A percentile compares a stretch with the other conserved stretches of the same genome.
These are phyloP conservation scores for Nannoperca obscura DNA, from an alignment of 2,797 vertebrate genomes.

Conservation along the genomic window DNA sequence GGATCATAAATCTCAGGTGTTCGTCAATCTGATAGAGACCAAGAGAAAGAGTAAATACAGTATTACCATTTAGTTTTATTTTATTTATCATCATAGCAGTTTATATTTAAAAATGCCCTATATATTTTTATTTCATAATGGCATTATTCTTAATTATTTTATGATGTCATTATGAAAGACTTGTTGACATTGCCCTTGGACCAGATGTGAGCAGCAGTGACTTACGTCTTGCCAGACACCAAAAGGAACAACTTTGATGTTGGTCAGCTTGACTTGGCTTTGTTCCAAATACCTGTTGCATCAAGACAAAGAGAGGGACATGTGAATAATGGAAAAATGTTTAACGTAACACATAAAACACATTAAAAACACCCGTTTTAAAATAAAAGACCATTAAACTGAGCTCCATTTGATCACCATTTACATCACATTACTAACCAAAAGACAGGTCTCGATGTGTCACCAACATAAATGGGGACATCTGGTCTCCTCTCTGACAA, in stretches of 20 bases:
- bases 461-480: slow-evolving; percentile 87
- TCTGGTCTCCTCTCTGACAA: slow-evolving; percentile 82
- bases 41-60: background rate
- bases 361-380: background rate
- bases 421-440: slow-evolving; percentile 69
- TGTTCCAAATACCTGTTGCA: slow-evolving; percentile 72
- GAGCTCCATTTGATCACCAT: background rate
- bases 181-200: background rate
- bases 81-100: background rate
- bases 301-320: background rate
- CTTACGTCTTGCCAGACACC: slow-evolving; percentile 87
- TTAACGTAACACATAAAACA: background rate
- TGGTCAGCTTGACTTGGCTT: slow-evolving; percentile 84
- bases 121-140: background rate
- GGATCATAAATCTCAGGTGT: slow-evolving; percentile 87
- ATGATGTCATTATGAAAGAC: background rate
- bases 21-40: slow-evolving; percentile 77
- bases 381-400: background rate
- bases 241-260: slow-evolving; percentile 86
- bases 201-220: background rate
- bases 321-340: background rate
- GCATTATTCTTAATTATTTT: background rate
- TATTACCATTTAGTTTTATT: background rate
- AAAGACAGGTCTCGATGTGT: slow-evolving; percentile 87
- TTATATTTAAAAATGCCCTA: background rate